These are phyloP conservation scores for Platycheirus albimanus DNA, from an alignment of 2,888 invertebrate genomes.

Conservation along the genomic window DNA sequence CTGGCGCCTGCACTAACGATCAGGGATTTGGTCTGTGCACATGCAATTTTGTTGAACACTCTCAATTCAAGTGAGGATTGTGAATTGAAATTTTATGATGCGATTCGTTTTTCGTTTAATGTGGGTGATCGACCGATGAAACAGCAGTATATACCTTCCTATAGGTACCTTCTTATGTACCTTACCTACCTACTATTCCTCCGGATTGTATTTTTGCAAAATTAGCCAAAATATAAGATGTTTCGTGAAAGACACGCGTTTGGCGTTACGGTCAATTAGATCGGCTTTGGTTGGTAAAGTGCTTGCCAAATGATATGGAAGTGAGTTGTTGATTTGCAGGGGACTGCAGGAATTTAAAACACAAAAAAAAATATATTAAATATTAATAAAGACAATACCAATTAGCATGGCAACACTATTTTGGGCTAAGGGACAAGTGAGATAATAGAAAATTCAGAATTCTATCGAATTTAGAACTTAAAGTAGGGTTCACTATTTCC, in stretches of 20 bases:
- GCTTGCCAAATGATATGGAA: background rate
- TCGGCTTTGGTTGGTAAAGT: background rate
- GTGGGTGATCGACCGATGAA: constrained; percentile 46
- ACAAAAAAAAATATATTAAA: too few species aligned
- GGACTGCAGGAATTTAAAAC: too few species aligned
- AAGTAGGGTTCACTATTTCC: too few species aligned
- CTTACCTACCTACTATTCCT: too few species aligned
- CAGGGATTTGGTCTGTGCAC: constrained; percentile 34
- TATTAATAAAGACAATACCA: too few species aligned
- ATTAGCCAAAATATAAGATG: background rate
- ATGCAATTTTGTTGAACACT: constrained; percentile 35
- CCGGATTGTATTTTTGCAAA: constrained; percentile 2
- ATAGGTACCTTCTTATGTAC: too few species aligned
- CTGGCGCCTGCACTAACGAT: constrained; percentile 70
- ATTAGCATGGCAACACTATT: too few species aligned
- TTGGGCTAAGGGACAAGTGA: too few species aligned
- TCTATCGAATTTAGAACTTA: too few species aligned
- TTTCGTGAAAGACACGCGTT: constrained; percentile 55
- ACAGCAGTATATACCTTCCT: background rate
- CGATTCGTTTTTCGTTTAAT: constrained; percentile 42
- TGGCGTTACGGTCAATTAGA: constrained; percentile 64
- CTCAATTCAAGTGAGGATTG: constrained; percentile 38
- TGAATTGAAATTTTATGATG: constrained; percentile 69
- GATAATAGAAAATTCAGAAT: too few species aligned
- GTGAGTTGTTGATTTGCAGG: constrained; percentile 4